Base-by-base conservation (phyloP, 2,113 vertebrate genomes). In the Excalfactoria chinensis region DNA sequence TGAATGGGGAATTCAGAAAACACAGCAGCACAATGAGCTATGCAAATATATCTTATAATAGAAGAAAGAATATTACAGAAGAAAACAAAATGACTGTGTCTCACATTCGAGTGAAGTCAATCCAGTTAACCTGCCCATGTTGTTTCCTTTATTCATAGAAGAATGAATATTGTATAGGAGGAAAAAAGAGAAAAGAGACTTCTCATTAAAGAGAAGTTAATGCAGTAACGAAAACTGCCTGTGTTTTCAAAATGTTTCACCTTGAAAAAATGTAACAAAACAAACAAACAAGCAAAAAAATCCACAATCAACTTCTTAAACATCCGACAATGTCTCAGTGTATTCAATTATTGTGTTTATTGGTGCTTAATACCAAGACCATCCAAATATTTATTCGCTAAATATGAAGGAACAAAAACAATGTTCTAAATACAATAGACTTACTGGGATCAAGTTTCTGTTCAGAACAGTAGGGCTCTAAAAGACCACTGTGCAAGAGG, bases 381-480 rank as follows among this genome's bases (percentile, higher is more conserved):
- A 98, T 98, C 97, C 98, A 98, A 99, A 98, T 98, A 98, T 98
- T 99, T 98, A 98, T 98, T 98, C 98, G 98, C 97, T 98, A 98
- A 98, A 96, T 97, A 97, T 86, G 92, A 97, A 97, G 68, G 97
- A 98, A 98, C 95, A 97, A 98, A 98, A 98, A 98, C 98, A 98
- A 91, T 93, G 97, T 98, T 97, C 96, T 98, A 97, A 97, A 97
- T 97, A 98, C 98, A 98, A 98, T 98, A 98, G 97, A 96, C 93
- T 93, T 96, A 69, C 93, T 95, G 97, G 95, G 97, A 98, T 98
- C 93, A 91, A 93, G 95, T 98, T 98, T 98, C 97, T 95, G 94
- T 93, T 95, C 67, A 96, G 92, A 97, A 95, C 68, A 89, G 90
- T 93, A 94, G 90, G 90, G 93, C 89, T 95, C 82, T 95, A 96